phyloP scores from a whole-genome alignment of 2,888 invertebrate species.

The Linnaemya vulpina region DNA sequence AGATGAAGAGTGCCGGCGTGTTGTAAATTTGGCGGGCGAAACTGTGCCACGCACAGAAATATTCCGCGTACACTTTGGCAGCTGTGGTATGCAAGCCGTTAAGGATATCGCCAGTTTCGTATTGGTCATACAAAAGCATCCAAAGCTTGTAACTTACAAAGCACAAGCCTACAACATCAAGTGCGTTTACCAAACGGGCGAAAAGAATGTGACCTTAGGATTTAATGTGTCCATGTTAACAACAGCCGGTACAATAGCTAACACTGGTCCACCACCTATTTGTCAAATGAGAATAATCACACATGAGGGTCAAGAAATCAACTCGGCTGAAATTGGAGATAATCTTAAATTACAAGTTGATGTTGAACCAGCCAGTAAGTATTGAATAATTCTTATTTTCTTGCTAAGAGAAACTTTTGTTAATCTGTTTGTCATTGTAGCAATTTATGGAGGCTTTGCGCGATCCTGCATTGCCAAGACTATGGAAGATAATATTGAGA shows the following conservation, averaged over 20 bases:
- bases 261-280: slow-evolving; percentile 96
- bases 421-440: slow-evolving; percentile 81
- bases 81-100: slow-evolving; percentile 94
- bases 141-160: slow-evolving; percentile 95
- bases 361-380: slow-evolving; percentile 89
- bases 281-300: slow-evolving; percentile 96
- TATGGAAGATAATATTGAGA: slow-evolving; percentile 93
- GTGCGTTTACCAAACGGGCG: slow-evolving; percentile 96
- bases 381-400: slow-evolving; percentile 11
- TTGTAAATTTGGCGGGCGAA: slow-evolving; percentile 90
- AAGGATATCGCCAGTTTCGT: slow-evolving; percentile 97
- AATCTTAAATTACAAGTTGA: slow-evolving; percentile 93
- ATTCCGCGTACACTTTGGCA: slow-evolving; percentile 95
- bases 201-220: slow-evolving; percentile 95
- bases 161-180: slow-evolving; percentile 98
- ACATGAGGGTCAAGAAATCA: slow-evolving; percentile 92
- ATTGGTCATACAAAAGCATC: slow-evolving; percentile 97
- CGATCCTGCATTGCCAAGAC: slow-evolving; percentile 96
- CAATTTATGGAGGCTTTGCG: slow-evolving; percentile 97
- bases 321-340: slow-evolving; percentile 95
- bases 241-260: slow-evolving; percentile 96
- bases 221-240: slow-evolving; percentile 98
- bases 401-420: background rate
- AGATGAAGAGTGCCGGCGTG: slow-evolving; percentile 93
- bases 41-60: slow-evolving; percentile 87